Evolutionary conservation across 2,797 vertebrate species (phyloP).

Genomic region (Babyrousa celebensis): DNA sequence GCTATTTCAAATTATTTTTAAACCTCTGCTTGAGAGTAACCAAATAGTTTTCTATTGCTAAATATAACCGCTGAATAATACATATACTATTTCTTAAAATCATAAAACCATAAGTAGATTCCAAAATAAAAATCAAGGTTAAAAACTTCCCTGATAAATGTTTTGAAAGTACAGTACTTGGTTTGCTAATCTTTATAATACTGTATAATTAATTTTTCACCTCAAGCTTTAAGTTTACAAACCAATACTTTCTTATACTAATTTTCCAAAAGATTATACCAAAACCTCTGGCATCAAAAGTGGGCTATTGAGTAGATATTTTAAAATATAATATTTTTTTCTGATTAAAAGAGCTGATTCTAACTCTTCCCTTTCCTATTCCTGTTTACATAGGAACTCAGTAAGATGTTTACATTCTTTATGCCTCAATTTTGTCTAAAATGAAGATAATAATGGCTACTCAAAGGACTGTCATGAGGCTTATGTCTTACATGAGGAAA

Average conservation of each 20-base stretch:
- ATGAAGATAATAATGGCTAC: neutral
- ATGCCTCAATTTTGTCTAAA: neutral
- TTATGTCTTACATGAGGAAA: neutral
- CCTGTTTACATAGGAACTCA: neutral
- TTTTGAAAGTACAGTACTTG: neutral
- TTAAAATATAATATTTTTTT: neutral
- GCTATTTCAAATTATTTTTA: constrained; percentile 25
- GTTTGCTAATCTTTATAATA: neutral
- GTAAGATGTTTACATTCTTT: neutral
- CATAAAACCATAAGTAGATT: neutral
- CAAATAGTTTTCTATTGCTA: neutral
- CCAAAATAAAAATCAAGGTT: neutral
- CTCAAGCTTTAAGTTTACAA: neutral
- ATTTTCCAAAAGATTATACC: neutral
- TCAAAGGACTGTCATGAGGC: neutral
- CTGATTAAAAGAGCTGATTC: neutral
- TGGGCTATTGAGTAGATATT: neutral
- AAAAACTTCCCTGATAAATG: neutral
- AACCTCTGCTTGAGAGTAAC: neutral
- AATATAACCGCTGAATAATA: neutral
- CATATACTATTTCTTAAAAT: neutral
- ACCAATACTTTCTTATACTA: neutral
- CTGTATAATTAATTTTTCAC: neutral
- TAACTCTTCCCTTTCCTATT: neutral
- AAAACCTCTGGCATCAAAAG: neutral